phyloP scores from a whole-genome alignment of 2,888 invertebrate species.

The Mystacides longicornis region DNA sequence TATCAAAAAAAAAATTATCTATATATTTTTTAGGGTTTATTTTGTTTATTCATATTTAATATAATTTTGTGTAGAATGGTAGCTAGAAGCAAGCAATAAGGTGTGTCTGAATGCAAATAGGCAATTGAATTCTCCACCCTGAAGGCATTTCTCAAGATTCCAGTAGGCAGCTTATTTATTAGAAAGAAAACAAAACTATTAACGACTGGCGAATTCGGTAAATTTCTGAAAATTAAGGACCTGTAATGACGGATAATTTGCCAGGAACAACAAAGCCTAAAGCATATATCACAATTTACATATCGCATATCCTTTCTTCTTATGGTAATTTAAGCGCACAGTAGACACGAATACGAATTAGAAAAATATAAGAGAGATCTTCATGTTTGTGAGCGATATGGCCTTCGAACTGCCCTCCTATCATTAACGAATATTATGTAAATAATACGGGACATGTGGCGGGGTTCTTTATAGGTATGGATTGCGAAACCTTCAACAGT shows the following conservation, averaged over 20 bases:
- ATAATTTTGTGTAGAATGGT: no score
- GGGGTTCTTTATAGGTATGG: no score
- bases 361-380: not conserved
- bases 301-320: not conserved
- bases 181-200: no score
- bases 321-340: not conserved
- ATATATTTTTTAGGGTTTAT: not conserved
- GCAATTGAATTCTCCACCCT: not conserved
- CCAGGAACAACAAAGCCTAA: not conserved
- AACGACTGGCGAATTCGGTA: no score
- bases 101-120: not conserved
- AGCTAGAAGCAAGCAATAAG: not conserved
- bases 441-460: no score
- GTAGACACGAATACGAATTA: not conserved
- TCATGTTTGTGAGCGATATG: not conserved
- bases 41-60: no score
- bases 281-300: not conserved
- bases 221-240: no score
- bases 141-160: not conserved
- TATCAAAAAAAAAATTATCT: not conserved
- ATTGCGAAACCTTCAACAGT: no score
- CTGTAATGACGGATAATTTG: not conserved
- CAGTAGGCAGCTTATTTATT: no score
- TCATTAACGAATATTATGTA: no score
- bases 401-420: no score